Evolutionary conservation across 2,797 vertebrate species (phyloP).

Genomic region (Dendrocincla fuliginosa): DNA sequence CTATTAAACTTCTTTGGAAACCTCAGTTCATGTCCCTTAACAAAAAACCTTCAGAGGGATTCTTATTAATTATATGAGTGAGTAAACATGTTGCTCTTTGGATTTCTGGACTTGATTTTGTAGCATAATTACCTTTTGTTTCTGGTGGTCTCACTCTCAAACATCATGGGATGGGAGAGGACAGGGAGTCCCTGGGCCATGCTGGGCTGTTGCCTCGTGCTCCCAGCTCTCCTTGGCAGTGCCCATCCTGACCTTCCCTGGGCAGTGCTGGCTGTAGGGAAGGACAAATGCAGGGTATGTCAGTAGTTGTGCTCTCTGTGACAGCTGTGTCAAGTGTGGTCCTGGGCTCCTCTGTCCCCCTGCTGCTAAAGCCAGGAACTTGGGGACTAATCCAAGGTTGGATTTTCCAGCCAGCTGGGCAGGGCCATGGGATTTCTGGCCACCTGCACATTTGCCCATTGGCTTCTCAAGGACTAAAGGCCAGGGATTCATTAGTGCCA

Average conservation of each 20-base stretch:
- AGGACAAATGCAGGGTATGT: neutral
- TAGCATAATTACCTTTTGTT: neutral
- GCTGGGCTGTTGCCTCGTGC: neutral
- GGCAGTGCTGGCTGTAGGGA: neutral
- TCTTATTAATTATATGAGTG: rapidly evolving
- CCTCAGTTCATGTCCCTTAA: neutral
- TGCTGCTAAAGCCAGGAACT: neutral
- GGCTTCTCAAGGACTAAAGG: neutral
- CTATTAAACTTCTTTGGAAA: neutral
- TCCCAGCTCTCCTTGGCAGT: neutral
- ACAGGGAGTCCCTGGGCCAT: neutral
- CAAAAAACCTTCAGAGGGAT: neutral
- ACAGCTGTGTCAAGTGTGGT: neutral
- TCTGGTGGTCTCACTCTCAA: neutral
- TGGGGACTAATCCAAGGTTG: neutral
- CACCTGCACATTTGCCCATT: neutral
- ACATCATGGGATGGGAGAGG: neutral
- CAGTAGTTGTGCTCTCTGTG: neutral
- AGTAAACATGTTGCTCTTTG: neutral
- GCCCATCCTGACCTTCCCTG: neutral
- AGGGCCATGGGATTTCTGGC: neutral
- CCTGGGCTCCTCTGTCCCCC: neutral
- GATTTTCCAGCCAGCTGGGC: neutral
- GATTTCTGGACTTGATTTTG: neutral
- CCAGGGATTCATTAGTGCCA: neutral